Base-by-base conservation (phyloP, 2,888 invertebrate genomes). In the Drosophila neotestacea region DNA sequence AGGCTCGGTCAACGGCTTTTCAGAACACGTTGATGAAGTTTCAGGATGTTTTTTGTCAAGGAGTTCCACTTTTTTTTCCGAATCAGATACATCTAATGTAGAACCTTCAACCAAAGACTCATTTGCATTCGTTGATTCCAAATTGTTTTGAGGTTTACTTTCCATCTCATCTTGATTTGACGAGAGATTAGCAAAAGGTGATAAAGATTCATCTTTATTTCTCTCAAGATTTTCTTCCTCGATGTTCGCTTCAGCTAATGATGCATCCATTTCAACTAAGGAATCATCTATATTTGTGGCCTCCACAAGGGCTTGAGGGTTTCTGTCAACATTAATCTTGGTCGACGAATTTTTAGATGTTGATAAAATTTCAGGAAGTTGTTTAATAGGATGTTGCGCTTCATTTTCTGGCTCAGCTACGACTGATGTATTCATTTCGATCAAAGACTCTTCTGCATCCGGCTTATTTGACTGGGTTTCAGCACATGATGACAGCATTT, bases 51-150 rank as follows among this genome's bases (percentile, higher is more conserved):
- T 6, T 46, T 46, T 0, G 1, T n/a, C 28, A n/a, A 27, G 32
- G 6, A 52, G 16, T 36, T 32, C n/a, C 16, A 7, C 11, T 11
- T 6, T 36, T 11, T 39, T 44, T 9, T 41, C 42, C 4, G 36
- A 11, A n/a, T 44, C 50, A 4, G 3, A 3, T 39, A 13, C n/a
- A 34, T 6, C 0, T 13, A 65, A 65, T 7, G 44, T 1, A 16
- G 58, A 10, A 6, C 41, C 4, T 30, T 52, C n/a, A 47, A 50
- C 13, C 7, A 13, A 6, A 16, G 41, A 65, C 5, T 58, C 41
- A 36, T 41, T n/a, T n/a, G 27, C 27, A 38, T n/a, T 41, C 7
- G 0, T 34, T 5, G 34, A 22, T 32, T 22, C 22, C 11, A 36
- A 11, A 22, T 11, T 11, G 6, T 13, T 7, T 11, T 22, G 6